Conservation (phyloP, 1,140 invertebrate genomes). For the Argopecten irradians region DNA sequence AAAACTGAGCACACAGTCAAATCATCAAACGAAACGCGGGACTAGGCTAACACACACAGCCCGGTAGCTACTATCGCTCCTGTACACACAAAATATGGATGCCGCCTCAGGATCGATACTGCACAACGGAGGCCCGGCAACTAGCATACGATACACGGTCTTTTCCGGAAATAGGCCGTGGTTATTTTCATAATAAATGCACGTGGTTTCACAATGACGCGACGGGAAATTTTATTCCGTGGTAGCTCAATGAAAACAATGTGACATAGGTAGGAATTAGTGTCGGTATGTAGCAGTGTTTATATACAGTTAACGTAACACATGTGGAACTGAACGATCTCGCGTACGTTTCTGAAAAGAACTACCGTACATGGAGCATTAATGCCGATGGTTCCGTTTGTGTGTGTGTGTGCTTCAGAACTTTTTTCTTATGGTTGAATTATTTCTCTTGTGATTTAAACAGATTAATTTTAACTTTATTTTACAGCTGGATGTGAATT, state of each 20-base stretch:
- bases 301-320: background rate
- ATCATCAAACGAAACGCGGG: constrained; percentile 28
- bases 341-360: background rate
- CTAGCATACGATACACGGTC: constrained; percentile 39
- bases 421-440: no score
- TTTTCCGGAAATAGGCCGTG: constrained; percentile 33
- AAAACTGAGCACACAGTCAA: background rate
- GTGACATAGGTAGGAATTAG: background rate
- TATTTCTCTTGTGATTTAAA: no score
- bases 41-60: constrained; percentile 36
- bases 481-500: no score
- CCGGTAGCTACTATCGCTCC: constrained; percentile 32
- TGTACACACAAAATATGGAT: constrained; percentile 26
- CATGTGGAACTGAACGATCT: background rate
- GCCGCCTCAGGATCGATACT: constrained; percentile 24
- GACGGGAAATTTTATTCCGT: background rate
- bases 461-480: no score
- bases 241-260: constrained; percentile 1
- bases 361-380: no score
- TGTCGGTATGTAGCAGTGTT: background rate
- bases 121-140: constrained; percentile 35
- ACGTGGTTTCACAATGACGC: constrained; percentile 39
- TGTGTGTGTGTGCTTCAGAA: no score
- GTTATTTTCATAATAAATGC: constrained; percentile 54
- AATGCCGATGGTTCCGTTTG: no score